Percentiles rank a stretch among this genome's conserved stretches.
phyloP scores from a whole-genome alignment of 2,888 invertebrate species.

The Melipona beecheii region DNA sequence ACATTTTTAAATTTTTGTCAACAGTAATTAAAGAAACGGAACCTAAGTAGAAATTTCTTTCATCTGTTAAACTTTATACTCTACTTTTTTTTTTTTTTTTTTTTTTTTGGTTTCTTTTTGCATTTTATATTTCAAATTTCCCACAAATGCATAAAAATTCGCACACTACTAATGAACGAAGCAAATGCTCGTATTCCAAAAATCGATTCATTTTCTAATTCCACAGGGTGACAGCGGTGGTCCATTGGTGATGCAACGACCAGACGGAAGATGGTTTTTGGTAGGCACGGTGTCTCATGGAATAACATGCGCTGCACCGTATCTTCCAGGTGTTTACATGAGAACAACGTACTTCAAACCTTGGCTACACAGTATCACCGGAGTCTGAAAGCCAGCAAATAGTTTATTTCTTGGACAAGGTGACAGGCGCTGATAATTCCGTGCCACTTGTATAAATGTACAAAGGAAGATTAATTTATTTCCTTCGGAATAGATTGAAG shows the following conservation, averaged over 20 bases:
- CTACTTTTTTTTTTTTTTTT: too few relatives aligned
- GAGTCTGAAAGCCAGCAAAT: slow-evolving; percentile 54
- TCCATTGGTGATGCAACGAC: slow-evolving; percentile 92
- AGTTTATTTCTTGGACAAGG: slow-evolving; percentile 32
- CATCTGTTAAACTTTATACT: too few relatives aligned
- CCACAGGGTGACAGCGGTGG: slow-evolving; percentile 96
- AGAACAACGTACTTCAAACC: slow-evolving; percentile 95
- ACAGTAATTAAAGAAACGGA: too few relatives aligned
- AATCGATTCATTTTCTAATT: neutral
- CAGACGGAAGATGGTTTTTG: slow-evolving; percentile 94
- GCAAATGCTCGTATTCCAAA: too few relatives aligned
- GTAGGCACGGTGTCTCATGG: slow-evolving; percentile 97
- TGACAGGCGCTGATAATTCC: slow-evolving; percentile 56
- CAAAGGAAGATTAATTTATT: slow-evolving; percentile 81
- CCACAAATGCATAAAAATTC: too few relatives aligned
- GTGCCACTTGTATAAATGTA: slow-evolving; percentile 82
- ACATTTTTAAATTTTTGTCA: too few relatives aligned
- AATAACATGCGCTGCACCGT: slow-evolving; percentile 97
- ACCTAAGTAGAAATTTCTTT: too few relatives aligned
- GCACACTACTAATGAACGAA: too few relatives aligned
- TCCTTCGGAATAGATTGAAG: slow-evolving; percentile 57
- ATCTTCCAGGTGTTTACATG: slow-evolving; percentile 97
- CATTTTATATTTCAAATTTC: too few relatives aligned
- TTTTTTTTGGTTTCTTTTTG: too few relatives aligned
- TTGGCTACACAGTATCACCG: slow-evolving; percentile 91